phyloP scores from a whole-genome alignment of 1,140 invertebrate genomes.

The Thaumetopoea pityocampa region DNA sequence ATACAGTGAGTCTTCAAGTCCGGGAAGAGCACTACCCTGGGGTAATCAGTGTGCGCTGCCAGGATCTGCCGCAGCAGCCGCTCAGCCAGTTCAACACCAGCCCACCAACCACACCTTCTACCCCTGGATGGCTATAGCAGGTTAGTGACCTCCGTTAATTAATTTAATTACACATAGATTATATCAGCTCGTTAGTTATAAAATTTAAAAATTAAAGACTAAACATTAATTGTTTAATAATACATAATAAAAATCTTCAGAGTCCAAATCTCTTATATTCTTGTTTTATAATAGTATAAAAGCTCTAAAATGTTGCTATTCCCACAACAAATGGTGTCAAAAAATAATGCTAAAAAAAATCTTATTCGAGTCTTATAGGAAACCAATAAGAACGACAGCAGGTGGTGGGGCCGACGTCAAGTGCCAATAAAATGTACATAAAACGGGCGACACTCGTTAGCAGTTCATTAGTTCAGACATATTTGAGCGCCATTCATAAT shows the following conservation, averaged over 20 bases:
- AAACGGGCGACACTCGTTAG: slow-evolving; percentile 62
- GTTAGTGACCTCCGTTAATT: slow-evolving; percentile 78
- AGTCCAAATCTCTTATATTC: slow-evolving; percentile 1
- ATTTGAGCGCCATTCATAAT: slow-evolving; percentile 53
- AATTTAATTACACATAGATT: not conserved
- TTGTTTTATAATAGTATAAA: slow-evolving; percentile 3
- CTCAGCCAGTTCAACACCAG: slow-evolving; percentile 92
- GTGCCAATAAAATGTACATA: slow-evolving; percentile 64
- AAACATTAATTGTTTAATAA: slow-evolving; percentile 15
- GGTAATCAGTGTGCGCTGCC: slow-evolving; percentile 90
- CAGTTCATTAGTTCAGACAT: slow-evolving; percentile 59
- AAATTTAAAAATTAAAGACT: slow-evolving; percentile 7
- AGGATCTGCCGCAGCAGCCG: slow-evolving; percentile 84
- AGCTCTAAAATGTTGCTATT: slow-evolving; percentile 34
- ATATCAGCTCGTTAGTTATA: slow-evolving; percentile 9
- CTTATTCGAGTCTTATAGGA: slow-evolving; percentile 35
- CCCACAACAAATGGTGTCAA: too few relatives aligned
- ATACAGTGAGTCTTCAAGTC: slow-evolving; percentile 86
- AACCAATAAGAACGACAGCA: slow-evolving; percentile 44
- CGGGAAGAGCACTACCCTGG: slow-evolving; percentile 78
- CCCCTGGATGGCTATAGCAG: slow-evolving; percentile 99
- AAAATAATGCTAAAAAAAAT: too few relatives aligned
- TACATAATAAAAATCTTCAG: slow-evolving; percentile 15
- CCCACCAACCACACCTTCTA: slow-evolving; percentile 95
- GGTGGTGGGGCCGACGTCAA: slow-evolving; percentile 42